Conservation (phyloP, 1,140 invertebrate genomes). For the Papilio polytes region DNA sequence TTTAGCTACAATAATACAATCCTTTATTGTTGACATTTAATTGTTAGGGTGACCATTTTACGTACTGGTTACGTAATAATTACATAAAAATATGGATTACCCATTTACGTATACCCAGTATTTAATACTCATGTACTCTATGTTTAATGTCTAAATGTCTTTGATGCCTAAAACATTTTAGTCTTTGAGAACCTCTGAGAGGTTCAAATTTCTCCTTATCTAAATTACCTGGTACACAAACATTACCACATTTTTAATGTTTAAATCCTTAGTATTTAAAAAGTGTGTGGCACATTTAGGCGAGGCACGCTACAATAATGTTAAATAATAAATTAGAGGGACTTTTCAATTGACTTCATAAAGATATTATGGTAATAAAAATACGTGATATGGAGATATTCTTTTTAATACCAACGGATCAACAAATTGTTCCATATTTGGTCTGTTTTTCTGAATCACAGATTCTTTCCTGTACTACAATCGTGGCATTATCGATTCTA, state of each 20-base stretch:
- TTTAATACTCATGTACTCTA: neutral
- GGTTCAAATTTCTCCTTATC: neutral
- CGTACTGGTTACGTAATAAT: too few species aligned
- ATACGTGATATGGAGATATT: neutral
- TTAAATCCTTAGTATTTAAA: neutral
- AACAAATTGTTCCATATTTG: neutral
- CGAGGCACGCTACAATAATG: neutral
- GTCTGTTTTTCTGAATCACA: neutral
- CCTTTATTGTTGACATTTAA: conserved; percentile 38
- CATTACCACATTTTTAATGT: neutral
- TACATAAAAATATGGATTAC: too few species aligned
- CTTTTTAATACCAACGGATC: neutral
- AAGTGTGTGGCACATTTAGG: neutral
- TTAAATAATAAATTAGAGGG: neutral
- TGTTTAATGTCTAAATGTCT: neutral
- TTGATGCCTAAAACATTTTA: neutral
- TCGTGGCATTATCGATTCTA: neutral
- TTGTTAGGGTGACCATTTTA: conserved; percentile 17
- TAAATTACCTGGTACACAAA: neutral
- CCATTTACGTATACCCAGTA: neutral
- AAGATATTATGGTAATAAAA: conserved; percentile 10
- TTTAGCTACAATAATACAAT: conserved; percentile 41
- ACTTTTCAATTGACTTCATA: neutral
- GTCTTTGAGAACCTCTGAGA: neutral
- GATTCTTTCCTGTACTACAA: neutral